These are phyloP conservation scores for Collichthys lucidus DNA, from an alignment of 2,113 vertebrate species.

Conservation along the genomic window DNA sequence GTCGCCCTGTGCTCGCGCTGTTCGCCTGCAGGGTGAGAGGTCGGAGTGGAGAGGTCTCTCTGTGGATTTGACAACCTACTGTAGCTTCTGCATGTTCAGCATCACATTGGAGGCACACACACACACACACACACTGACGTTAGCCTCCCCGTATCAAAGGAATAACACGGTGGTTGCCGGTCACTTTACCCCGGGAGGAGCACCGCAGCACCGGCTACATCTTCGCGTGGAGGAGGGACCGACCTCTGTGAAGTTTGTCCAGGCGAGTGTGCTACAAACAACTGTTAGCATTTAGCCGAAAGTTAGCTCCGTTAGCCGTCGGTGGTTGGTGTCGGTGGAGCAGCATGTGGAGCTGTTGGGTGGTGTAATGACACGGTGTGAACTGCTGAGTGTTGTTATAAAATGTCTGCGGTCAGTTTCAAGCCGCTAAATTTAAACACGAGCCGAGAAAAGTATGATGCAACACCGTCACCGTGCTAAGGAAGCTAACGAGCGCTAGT, in stretches of 20 bases:
- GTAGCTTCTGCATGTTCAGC: slow-evolving; percentile 9
- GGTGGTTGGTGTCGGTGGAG: too few relatives aligned
- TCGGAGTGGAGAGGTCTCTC: slow-evolving; percentile 68
- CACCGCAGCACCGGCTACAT: neutral
- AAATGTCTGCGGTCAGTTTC: neutral
- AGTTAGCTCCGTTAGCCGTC: slow-evolving; percentile 12
- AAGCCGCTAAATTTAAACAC: neutral
- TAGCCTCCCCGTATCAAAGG: neutral
- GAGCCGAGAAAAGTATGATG: neutral
- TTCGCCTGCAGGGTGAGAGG: slow-evolving; percentile 56
- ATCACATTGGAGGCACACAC: neutral
- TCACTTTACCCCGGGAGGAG: neutral
- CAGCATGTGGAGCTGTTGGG: slow-evolving; percentile 20
- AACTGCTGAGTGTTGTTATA: neutral
- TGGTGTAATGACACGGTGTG: neutral
- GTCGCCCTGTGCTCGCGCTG: slow-evolving; percentile 23
- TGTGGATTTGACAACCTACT: slow-evolving; percentile 53
- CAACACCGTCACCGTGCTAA: neutral
- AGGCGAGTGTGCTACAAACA: slow-evolving; percentile 55
- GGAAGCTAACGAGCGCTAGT: slow-evolving; percentile 5
- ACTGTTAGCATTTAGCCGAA: slow-evolving; percentile 32
- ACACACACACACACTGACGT: neutral
- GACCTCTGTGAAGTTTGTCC: slow-evolving; percentile 38
- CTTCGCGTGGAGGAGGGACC: neutral
- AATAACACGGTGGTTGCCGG: neutral